A percentile compares a stretch with the other conserved stretches of the same genome.
Conservation (phyloP, 2,888 invertebrate genomes). For the Monopis laevigella region DNA sequence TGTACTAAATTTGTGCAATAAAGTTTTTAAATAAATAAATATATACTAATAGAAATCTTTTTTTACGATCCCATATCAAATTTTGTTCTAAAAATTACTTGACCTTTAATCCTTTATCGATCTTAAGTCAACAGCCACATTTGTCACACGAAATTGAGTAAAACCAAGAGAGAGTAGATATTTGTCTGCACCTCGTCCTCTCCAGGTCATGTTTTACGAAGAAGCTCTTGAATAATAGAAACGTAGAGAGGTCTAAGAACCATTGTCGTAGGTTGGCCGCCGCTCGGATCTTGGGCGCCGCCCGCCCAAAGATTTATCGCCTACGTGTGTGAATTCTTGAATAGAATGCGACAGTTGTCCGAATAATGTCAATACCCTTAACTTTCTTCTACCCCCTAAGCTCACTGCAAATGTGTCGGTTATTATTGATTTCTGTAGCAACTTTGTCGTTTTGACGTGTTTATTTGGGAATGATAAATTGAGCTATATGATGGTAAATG, state of each 20-base stretch:
- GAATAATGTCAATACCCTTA: slow-evolving; percentile 12
- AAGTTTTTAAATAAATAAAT: no score
- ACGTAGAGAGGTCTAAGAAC: slow-evolving; percentile 10
- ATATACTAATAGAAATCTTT: no score
- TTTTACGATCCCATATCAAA: no score
- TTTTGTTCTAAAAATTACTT: no score
- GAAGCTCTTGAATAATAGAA: slow-evolving; percentile 11
- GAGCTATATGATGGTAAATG: no score
- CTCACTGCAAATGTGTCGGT: not conserved
- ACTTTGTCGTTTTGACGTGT: slow-evolving; percentile 6
- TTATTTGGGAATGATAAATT: slow-evolving; percentile 1
- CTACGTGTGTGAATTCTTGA: slow-evolving; percentile 12
- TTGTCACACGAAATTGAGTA: no score
- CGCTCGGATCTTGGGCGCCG: not conserved
- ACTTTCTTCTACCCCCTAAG: slow-evolving; percentile 5
- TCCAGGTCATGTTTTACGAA: slow-evolving; percentile 1
- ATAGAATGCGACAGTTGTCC: slow-evolving; percentile 12
- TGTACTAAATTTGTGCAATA: no score
- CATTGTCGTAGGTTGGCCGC: slow-evolving; percentile 8
- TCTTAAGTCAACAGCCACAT: no score
- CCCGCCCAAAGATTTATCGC: slow-evolving; percentile 5
- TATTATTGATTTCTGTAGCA: slow-evolving; percentile 1
- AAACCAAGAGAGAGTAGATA: no score
- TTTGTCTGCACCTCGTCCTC: not conserved
- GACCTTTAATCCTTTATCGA: no score